These are phyloP conservation scores for Eulemur mongoz DNA, from an alignment of 2,797 vertebrate species.

Conservation along the genomic window DNA sequence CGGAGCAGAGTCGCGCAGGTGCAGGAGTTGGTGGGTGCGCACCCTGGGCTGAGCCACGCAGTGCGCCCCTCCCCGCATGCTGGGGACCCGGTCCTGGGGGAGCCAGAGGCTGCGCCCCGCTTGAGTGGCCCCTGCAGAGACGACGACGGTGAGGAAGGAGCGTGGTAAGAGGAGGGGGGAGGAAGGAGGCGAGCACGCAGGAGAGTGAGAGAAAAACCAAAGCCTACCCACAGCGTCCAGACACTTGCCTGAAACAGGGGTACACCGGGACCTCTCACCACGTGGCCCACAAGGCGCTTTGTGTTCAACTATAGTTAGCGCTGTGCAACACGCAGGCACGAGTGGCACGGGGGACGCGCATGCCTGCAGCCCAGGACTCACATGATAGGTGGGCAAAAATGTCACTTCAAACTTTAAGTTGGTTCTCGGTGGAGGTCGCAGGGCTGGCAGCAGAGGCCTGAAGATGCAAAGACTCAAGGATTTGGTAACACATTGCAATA, in stretches of 20 bases:
- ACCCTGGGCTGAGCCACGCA: too few relatives aligned
- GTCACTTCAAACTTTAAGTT: not conserved
- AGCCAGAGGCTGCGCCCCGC: too few relatives aligned
- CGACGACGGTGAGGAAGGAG: too few relatives aligned
- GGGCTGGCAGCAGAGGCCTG: not conserved
- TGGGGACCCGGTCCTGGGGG: too few relatives aligned
- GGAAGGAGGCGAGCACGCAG: not conserved
- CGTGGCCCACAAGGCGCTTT: not conserved
- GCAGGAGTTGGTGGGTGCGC: too few relatives aligned
- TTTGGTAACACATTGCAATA: too few relatives aligned
- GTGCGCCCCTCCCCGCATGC: too few relatives aligned
- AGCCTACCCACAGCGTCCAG: too few relatives aligned
- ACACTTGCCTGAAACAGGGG: too few relatives aligned
- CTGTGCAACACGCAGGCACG: not conserved
- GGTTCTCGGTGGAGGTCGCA: not conserved
- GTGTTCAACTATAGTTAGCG: not conserved
- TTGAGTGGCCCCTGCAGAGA: too few relatives aligned
- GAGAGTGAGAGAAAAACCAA: not conserved
- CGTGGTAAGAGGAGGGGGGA: not conserved
- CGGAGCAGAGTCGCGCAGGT: too few relatives aligned
- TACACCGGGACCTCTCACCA: too few relatives aligned
- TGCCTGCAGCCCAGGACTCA: accelerated
- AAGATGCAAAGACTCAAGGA: not conserved
- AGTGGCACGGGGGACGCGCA: not conserved
- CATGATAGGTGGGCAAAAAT: not conserved